Percentiles rank a stretch among this genome's conserved stretches.
Conservation (phyloP, 2,113 vertebrate genomes). For the Ciconia boyciana region DNA sequence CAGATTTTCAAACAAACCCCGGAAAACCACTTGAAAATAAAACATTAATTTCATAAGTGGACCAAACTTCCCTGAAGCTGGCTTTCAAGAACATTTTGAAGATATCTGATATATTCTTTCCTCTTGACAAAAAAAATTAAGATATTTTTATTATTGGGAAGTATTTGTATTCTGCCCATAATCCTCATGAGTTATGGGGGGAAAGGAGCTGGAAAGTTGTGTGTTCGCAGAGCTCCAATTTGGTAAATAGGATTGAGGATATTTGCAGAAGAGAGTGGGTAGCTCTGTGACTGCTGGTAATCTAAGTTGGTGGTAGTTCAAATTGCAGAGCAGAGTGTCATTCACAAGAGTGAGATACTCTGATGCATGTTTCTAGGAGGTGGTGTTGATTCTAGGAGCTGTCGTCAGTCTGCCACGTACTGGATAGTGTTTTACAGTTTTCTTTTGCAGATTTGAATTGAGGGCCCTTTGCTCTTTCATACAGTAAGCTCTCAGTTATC, state of each 20-base stretch:
- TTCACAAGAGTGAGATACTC: not conserved
- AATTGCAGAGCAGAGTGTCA: not conserved
- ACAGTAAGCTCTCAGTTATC: not conserved
- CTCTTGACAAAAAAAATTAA: not conserved
- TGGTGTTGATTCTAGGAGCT: not conserved
- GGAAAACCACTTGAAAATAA: not conserved
- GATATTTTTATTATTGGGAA: not conserved
- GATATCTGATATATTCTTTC: not conserved
- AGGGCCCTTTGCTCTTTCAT: not conserved
- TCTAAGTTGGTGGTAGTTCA: not conserved
- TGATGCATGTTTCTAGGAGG: not conserved
- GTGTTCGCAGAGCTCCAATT: not conserved
- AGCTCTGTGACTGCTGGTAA: not conserved
- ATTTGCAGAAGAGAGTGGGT: not conserved
- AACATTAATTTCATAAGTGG: not conserved
- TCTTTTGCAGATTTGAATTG: not conserved
- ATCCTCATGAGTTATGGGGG: not conserved
- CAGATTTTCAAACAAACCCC: not conserved
- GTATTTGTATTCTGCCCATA: not conserved
- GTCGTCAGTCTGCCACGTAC: fast-evolving
- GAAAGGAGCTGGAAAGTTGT: not conserved
- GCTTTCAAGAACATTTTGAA: not conserved
- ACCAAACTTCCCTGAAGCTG: not conserved
- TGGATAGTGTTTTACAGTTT: not conserved
- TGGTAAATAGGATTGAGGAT: not conserved